These are phyloP conservation scores for Nothobranchius furzeri DNA, from an alignment of 2,113 vertebrate genomes.

Conservation along the genomic window DNA sequence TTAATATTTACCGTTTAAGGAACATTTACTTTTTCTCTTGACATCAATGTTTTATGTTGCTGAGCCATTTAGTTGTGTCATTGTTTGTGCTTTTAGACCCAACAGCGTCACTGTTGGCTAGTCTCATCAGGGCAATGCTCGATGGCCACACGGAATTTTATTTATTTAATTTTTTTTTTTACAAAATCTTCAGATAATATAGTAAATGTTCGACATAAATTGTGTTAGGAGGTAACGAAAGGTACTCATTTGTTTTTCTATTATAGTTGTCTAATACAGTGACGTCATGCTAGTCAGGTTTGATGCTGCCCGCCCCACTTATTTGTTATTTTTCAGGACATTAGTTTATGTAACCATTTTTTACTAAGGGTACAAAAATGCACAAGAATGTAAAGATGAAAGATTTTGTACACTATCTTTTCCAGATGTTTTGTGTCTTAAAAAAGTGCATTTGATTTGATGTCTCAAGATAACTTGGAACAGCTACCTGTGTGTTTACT, in stretches of 20 bases:
- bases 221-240: constrained; percentile 15
- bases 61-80: background rate
- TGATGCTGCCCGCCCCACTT: constrained; percentile 36
- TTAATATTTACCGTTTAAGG: background rate
- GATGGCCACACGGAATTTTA: too few relatives aligned
- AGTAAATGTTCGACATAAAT: background rate
- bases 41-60: background rate
- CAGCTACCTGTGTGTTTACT: too few relatives aligned
- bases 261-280: constrained; percentile 53
- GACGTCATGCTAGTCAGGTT: constrained; percentile 67
- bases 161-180: too few relatives aligned
- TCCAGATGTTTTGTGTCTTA: too few relatives aligned
- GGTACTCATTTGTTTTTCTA: constrained; percentile 44
- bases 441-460: too few relatives aligned
- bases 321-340: constrained; percentile 3
- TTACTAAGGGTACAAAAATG: background rate
- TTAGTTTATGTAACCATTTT: background rate
- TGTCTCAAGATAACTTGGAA: too few relatives aligned
- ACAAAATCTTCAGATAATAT: background rate
- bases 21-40: background rate
- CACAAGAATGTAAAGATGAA: too few relatives aligned
- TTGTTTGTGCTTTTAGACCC: constrained; percentile 39
- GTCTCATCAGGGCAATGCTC: too few relatives aligned
- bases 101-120: constrained; percentile 54
- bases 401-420: too few relatives aligned